Evolutionary conservation across 2,113 vertebrate genomes (phyloP).

Genomic region (Esox niger): DNA sequence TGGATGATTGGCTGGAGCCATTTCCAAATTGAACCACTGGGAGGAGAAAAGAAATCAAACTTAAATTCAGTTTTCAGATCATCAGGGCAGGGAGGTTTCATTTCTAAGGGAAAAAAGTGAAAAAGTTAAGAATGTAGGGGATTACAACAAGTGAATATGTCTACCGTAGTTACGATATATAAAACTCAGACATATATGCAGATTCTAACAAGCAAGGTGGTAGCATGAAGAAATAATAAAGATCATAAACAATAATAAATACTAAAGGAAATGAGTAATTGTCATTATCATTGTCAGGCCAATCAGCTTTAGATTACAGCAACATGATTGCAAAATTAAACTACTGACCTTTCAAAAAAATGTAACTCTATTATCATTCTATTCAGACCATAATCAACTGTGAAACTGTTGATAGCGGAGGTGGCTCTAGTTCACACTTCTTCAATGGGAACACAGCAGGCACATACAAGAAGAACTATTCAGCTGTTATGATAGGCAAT

Average conservation of each 20-base stretch:
- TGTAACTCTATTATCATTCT: neutral
- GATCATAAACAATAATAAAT: too few relatives aligned
- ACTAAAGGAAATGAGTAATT: too few relatives aligned
- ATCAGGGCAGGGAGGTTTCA: slow-evolving; percentile 24
- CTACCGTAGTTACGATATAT: slow-evolving; percentile 2
- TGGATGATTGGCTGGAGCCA: slow-evolving; percentile 25
- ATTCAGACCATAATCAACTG: neutral
- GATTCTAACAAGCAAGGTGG: neutral
- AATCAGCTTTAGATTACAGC: neutral
- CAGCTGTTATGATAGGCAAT: too few relatives aligned
- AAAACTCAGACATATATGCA: neutral
- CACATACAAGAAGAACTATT: neutral
- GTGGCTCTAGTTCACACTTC: neutral
- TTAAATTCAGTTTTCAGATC: slow-evolving; percentile 24
- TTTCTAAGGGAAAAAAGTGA: slow-evolving; percentile 35
- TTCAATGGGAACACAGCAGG: neutral
- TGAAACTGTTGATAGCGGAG: neutral
- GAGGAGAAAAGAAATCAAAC: slow-evolving; percentile 44
- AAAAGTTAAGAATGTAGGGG: slow-evolving; percentile 35
- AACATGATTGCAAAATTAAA: neutral
- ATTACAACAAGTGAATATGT: slow-evolving; percentile 46
- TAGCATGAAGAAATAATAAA: neutral
- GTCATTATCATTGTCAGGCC: neutral
- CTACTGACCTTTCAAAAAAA: neutral
- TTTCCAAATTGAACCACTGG: slow-evolving; percentile 14